Evolutionary conservation across 2,888 invertebrate species (phyloP).

Genomic region (Prenolepis imparis): DNA sequence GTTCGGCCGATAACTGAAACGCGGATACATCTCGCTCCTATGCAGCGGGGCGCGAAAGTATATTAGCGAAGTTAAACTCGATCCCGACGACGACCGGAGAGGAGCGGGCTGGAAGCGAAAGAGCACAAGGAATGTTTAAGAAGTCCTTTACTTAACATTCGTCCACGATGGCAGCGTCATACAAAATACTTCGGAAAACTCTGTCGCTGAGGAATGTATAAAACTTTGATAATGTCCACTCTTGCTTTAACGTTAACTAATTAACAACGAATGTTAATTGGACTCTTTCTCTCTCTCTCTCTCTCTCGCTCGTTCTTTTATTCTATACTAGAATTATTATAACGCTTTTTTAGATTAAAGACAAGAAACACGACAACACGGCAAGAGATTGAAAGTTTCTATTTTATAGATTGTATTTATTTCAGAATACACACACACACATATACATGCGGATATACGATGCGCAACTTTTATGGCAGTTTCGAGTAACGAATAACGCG

Average conservation of each 20-base stretch:
- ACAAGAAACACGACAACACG: neutral
- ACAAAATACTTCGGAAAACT: conserved; percentile 49
- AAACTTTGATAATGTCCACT: conserved; percentile 36
- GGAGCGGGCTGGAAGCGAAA: conserved; percentile 35
- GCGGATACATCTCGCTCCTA: conserved; percentile 56
- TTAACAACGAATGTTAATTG: conserved; percentile 28
- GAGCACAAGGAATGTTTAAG: conserved; percentile 57
- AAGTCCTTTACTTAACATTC: conserved; percentile 51
- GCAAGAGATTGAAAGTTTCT: neutral
- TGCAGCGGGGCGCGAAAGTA: conserved; percentile 55
- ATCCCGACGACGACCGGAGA: conserved; percentile 41
- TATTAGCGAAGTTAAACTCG: conserved; percentile 58
- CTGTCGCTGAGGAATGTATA: conserved; percentile 36
- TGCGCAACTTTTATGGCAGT: conserved; percentile 38
- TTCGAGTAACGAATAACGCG: conserved; percentile 45
- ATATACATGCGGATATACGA: neutral
- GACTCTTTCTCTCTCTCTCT: neutral
- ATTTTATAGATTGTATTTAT: conserved; percentile 24
- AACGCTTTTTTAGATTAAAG: neutral
- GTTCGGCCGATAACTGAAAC: conserved; percentile 55
- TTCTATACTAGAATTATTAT: neutral
- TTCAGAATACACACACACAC: conserved; percentile 2
- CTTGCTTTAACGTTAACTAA: conserved; percentile 36
- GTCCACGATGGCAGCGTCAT: conserved; percentile 47
- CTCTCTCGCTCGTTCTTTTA: too few relatives aligned